These are phyloP conservation scores for Calameuta pallipes DNA, from an alignment of 2,888 invertebrate species.

Conservation along the genomic window DNA sequence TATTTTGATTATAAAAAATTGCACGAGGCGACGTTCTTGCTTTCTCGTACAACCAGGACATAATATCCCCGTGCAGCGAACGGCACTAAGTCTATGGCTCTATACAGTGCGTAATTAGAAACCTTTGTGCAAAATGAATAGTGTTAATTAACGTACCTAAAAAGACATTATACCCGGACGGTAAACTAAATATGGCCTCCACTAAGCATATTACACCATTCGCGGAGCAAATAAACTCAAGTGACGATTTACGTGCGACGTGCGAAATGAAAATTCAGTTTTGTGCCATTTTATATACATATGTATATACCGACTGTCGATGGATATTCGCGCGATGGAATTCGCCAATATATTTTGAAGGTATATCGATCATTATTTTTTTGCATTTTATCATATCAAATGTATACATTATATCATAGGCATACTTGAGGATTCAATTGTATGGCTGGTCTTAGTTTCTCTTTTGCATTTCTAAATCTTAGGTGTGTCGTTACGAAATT, in stretches of 20 bases:
- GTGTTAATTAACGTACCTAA: conserved; percentile 72
- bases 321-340: no score
- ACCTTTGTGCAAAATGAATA: conserved; percentile 74
- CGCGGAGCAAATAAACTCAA: conserved; percentile 12
- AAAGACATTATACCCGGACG: conserved; percentile 67
- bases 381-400: not conserved
- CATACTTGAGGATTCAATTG: not conserved
- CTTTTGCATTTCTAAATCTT: no score
- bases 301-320: no score
- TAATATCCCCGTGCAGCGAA: conserved; percentile 48
- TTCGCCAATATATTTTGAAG: no score
- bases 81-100: conserved; percentile 51
- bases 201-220: not conserved
- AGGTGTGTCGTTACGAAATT: no score
- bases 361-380: no score
- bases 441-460: no score
- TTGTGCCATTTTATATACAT: not conserved
- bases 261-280: conserved; percentile 9
- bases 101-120: conserved; percentile 68
- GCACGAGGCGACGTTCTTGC: not conserved
- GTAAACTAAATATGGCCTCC: conserved; percentile 54
- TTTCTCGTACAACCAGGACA: conserved; percentile 36
- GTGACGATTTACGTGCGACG: conserved; percentile 22
- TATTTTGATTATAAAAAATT: not conserved
- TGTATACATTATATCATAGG: not conserved